Evolutionary conservation across 2,888 invertebrate species (phyloP), one percentile per base, ranked within the genome.

Genomic region (Melanotus villosus): DNA sequence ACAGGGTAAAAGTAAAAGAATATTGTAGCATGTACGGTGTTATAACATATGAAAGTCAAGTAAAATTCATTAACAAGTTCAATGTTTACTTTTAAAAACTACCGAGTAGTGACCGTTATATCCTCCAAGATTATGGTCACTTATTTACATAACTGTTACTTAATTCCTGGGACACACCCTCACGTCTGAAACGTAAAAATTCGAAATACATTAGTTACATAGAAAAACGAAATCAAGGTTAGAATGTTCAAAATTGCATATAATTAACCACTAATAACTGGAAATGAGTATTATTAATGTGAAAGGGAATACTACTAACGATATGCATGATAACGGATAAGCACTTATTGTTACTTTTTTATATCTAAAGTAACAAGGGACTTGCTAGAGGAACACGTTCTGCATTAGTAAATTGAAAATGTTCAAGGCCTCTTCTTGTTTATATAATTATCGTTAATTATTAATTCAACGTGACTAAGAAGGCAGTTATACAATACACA

Each of bases 331-430:
- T 60, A 60, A 30, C 45, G 26, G 36, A 60, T 30, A 60, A 60
- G 58, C 19, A 19, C 58, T 58, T 47, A 47, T 41, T 60, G 30
- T 30, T 14, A 30, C 26, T 45, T 47, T 45, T 58, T 58, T 26
- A 5, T 19, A 38, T n/a, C 26, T 26, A 7, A 45, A 60, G 5
- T 12, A 32, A 47, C 45, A 32, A 60, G 45, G 59, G 59, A 60
- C 32, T 45, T 47, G 45, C 47, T 58, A 2, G 58, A 58, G 26
- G 41, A 19, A 19, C 43, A 45, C 47, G 32, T 60, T 60, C 21
- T 47, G 59, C 59, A 60, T 60, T 60, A 60, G 59, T 60, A 30
- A 47, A 60, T 45, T 60, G 59, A 47, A 60, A 58, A 47, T 34
- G 6, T 18, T 9, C 59, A 60, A 60, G 59, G 59, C 16, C 34